Conservation (phyloP, 2,113 vertebrate species). For the Psophia crepitans region DNA sequence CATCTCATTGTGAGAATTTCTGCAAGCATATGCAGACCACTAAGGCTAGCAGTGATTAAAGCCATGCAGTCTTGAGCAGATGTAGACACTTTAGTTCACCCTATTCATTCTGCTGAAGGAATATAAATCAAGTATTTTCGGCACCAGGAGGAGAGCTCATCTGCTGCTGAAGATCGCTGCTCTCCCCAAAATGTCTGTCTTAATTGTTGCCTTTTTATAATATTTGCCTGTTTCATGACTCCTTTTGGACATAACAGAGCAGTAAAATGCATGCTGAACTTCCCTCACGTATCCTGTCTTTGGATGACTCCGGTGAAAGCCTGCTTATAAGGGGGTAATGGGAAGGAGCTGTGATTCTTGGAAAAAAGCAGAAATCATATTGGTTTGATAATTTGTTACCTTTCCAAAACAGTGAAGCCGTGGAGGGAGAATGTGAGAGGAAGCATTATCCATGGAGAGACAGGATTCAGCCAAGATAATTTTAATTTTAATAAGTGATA, state of each 20-base stretch:
- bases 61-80: conserved; percentile 46
- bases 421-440: neutral
- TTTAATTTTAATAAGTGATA: conserved; percentile 53
- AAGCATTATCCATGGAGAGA: neutral
- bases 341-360: neutral
- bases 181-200: neutral
- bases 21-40: conserved; percentile 48
- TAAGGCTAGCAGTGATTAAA: conserved; percentile 57
- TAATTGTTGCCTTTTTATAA: conserved; percentile 22
- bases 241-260: neutral
- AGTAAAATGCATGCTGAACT: neutral
- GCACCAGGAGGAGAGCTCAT: conserved; percentile 16
- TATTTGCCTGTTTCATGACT: neutral
- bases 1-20: conserved; percentile 46
- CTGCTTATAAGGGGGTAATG: neutral
- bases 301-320: neutral
- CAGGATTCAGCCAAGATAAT: conserved; percentile 8
- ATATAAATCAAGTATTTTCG: conserved; percentile 33
- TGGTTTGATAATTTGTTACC: neutral
- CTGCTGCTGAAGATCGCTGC: neutral
- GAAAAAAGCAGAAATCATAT: neutral
- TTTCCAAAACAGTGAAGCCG: neutral
- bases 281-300: neutral
- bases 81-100: conserved; percentile 37
- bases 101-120: conserved; percentile 7